phyloP scores from a whole-genome alignment of 1,140 invertebrate genomes.

The Hirudo medicinalis region DNA sequence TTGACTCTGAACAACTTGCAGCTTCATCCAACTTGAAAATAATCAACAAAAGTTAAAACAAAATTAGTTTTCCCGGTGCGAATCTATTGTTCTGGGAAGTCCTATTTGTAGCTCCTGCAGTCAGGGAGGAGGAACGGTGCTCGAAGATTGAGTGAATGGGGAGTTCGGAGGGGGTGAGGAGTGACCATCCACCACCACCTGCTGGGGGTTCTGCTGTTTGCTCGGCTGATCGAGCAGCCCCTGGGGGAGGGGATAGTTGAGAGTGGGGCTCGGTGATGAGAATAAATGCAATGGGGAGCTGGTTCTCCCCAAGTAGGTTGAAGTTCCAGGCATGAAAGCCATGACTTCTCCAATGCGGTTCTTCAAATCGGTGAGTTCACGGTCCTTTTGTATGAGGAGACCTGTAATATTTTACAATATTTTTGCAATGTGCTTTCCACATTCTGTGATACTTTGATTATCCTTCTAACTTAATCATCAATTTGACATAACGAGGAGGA shows the following conservation, averaged over 20 bases:
- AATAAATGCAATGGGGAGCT: constrained; percentile 28
- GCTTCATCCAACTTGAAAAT: too few species aligned
- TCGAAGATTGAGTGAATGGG: not conserved
- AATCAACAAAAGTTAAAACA: too few species aligned
- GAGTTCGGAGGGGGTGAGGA: not conserved
- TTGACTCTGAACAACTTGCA: too few species aligned
- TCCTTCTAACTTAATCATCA: not conserved
- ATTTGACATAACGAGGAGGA: not conserved
- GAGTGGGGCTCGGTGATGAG: constrained; percentile 27
- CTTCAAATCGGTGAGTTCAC: constrained; percentile 75
- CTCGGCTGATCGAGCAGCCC: constrained; percentile 41
- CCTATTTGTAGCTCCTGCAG: too few species aligned
- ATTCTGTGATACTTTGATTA: not conserved
- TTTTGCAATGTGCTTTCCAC: constrained; percentile 12
- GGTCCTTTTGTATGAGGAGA: constrained; percentile 62
- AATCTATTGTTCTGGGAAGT: too few species aligned
- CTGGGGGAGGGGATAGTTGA: constrained; percentile 43
- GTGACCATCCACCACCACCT: not conserved
- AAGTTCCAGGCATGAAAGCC: constrained; percentile 59
- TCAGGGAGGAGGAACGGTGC: too few species aligned
- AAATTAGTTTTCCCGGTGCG: too few species aligned
- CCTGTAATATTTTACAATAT: constrained; percentile 43
- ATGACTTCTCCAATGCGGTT: constrained; percentile 66
- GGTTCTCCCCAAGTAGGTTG: constrained; percentile 28
- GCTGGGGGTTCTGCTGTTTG: not conserved